Evolutionary conservation across 1,140 invertebrate species (phyloP).

Genomic region (Babylonia areolata): DNA sequence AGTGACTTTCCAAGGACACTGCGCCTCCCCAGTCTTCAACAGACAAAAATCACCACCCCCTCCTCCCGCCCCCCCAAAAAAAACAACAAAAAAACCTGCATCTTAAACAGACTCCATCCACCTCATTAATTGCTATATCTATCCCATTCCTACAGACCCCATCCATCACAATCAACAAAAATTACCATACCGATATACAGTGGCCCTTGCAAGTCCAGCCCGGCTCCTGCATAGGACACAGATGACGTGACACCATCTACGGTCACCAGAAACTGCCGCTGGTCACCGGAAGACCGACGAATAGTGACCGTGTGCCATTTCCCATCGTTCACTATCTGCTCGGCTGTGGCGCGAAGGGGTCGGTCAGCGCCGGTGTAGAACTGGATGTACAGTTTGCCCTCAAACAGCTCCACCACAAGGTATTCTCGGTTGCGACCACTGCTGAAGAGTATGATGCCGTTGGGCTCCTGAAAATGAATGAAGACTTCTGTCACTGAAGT

Average conservation of each 20-base stretch:
- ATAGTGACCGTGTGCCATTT: slow-evolving; percentile 95
- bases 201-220: slow-evolving; percentile 51
- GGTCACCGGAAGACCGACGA: slow-evolving; percentile 86
- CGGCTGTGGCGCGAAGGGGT: slow-evolving; percentile 78
- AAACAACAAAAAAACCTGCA: no score
- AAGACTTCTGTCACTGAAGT: neutral
- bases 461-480: slow-evolving; percentile 78
- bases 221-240: slow-evolving; percentile 75
- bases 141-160: neutral
- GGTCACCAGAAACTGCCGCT: slow-evolving; percentile 43
- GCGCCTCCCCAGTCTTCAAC: no score
- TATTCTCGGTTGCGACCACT: slow-evolving; percentile 95
- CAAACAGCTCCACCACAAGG: slow-evolving; percentile 89
- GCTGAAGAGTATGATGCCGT: slow-evolving; percentile 93
- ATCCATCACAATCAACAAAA: neutral
- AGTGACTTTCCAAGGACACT: no score
- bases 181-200: slow-evolving; percentile 51
- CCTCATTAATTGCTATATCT: no score
- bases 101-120: no score
- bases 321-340: slow-evolving; percentile 86
- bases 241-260: slow-evolving; percentile 48
- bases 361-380: slow-evolving; percentile 88
- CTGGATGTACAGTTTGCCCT: slow-evolving; percentile 81
- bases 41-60: no score
- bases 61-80: no score